phyloP scores from a whole-genome alignment of 2,113 vertebrate genomes.

The Phaethornis superciliosus region DNA sequence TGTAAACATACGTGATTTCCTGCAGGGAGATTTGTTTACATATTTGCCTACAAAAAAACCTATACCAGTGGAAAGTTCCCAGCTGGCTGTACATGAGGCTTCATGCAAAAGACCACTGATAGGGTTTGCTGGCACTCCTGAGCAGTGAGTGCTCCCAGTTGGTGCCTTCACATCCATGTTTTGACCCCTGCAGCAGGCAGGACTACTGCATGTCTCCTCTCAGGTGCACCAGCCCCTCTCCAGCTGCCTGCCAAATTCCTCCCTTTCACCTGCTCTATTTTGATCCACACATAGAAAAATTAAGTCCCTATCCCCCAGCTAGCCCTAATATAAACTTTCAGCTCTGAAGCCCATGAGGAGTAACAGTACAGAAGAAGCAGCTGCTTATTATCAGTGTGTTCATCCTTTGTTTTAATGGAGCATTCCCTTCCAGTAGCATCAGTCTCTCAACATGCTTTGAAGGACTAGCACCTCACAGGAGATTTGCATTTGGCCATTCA shows the following conservation, averaged over 20 bases:
- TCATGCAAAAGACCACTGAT: neutral
- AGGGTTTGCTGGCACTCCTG: neutral
- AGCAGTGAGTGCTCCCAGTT: neutral
- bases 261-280: neutral
- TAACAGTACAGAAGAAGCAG: neutral
- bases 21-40: neutral
- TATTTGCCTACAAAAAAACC: neutral
- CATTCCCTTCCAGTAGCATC: neutral
- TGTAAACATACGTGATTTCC: neutral
- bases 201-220: neutral
- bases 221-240: neutral
- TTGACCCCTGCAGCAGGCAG: neutral
- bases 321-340: neutral
- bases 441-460: neutral
- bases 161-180: fast-evolving
- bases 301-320: neutral
- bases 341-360: neutral
- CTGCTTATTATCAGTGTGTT: neutral
- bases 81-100: neutral
- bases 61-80: neutral
- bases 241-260: neutral
- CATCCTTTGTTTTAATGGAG: neutral
- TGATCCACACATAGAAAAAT: neutral
- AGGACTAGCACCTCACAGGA: neutral
- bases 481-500: neutral